Percentiles rank a stretch among this genome's conserved stretches.
These are phyloP conservation scores for Rutilus rutilus DNA, from an alignment of 2,113 vertebrate genomes.

Conservation along the genomic window DNA sequence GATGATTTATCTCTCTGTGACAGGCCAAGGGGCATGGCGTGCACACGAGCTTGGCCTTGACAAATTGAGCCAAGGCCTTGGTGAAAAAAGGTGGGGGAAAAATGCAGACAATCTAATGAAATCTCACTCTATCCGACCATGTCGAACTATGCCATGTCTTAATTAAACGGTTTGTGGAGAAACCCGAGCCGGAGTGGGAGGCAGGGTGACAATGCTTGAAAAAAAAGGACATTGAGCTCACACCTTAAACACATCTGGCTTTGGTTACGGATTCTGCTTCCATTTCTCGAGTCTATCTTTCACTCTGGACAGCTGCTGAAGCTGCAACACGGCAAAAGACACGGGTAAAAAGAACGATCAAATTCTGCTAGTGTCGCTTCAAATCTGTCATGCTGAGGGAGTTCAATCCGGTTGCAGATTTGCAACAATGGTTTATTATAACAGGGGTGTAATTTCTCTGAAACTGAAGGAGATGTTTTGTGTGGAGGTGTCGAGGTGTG, in stretches of 20 bases:
- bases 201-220: slow-evolving; percentile 10
- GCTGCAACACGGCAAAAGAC: not conserved
- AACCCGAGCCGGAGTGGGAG: not conserved
- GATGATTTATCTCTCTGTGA: slow-evolving; percentile 40
- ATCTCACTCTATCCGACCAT: slow-evolving; percentile 32
- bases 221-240: slow-evolving; percentile 42
- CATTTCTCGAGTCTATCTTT: slow-evolving; percentile 62
- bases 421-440: slow-evolving; percentile 10
- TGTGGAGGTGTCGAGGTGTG: slow-evolving; percentile 26
- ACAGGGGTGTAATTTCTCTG: not conserved
- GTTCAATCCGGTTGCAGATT: not conserved
- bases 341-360: not conserved
- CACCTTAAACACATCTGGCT: slow-evolving; percentile 75
- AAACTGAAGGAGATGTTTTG: slow-evolving; percentile 39
- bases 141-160: slow-evolving; percentile 15
- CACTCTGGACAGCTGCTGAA: slow-evolving; percentile 26
- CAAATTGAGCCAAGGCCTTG: slow-evolving; percentile 32
- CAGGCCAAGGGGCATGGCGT: slow-evolving; percentile 9
- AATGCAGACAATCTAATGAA: slow-evolving; percentile 47
- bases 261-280: slow-evolving; percentile 68
- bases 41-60: slow-evolving; percentile 11
- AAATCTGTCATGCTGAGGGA: not conserved
- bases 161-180: slow-evolving; percentile 22
- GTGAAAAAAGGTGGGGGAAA: not conserved
- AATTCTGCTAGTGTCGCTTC: not conserved